Percentiles rank a stretch among this genome's conserved stretches.
These are phyloP conservation scores for Battus philenor DNA, from an alignment of 1,140 invertebrate species.

Conservation along the genomic window DNA sequence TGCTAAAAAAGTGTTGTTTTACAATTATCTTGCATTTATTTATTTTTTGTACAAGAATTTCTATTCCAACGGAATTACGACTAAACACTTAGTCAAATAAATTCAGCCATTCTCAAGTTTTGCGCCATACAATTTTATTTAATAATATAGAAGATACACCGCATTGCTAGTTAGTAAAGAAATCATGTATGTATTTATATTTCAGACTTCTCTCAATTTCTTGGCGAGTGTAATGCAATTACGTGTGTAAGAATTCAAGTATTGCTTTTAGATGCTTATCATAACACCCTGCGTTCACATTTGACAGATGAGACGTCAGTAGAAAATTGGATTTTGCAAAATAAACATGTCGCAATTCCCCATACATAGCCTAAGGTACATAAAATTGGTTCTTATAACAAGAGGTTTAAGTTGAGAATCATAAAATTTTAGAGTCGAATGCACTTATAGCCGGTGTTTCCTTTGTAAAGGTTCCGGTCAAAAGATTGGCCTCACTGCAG, in stretches of 20 bases:
- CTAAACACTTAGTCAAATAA: too few species aligned
- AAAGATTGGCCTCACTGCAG: slow-evolving; percentile 28
- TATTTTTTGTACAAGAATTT: too few species aligned
- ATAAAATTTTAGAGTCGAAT: background rate
- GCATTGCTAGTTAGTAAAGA: too few species aligned
- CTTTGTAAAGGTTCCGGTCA: slow-evolving; percentile 30
- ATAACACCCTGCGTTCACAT: slow-evolving; percentile 40
- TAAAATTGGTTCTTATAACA: too few species aligned
- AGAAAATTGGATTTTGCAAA: slow-evolving; percentile 49
- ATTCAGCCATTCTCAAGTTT: too few species aligned
- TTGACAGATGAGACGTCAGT: slow-evolving; percentile 54
- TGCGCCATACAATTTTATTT: too few species aligned
- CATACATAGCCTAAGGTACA: background rate
- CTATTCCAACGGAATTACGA: too few species aligned
- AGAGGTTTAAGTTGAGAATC: slow-evolving; percentile 15
- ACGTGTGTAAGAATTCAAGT: slow-evolving; percentile 25
- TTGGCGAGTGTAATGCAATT: slow-evolving; percentile 15
- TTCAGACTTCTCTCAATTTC: slow-evolving; percentile 5
- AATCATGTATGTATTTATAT: background rate
- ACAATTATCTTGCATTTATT: too few species aligned
- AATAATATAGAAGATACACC: too few species aligned
- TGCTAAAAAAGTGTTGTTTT: too few species aligned
- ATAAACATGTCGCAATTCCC: slow-evolving; percentile 42
- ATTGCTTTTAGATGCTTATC: slow-evolving; percentile 28
- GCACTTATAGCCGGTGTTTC: slow-evolving; percentile 19